These are phyloP conservation scores for Rhinoderma darwinii DNA, from an alignment of 2,113 vertebrate species.

Conservation along the genomic window DNA sequence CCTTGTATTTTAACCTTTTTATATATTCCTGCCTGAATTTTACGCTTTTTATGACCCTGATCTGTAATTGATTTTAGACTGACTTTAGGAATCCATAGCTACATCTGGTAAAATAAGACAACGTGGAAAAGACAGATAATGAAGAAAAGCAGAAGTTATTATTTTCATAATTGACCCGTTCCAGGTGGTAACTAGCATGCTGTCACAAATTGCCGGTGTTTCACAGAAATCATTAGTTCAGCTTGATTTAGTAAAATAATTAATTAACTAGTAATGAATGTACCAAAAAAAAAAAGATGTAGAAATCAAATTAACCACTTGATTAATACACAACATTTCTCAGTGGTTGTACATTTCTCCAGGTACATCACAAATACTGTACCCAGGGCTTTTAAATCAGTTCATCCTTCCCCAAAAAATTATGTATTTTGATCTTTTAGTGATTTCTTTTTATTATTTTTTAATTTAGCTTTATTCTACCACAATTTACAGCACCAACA, in stretches of 20 bases:
- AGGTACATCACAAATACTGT: not conserved
- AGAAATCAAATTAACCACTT: slow-evolving; percentile 43
- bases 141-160: slow-evolving; percentile 25
- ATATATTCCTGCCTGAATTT: not conserved
- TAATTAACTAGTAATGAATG: slow-evolving; percentile 31
- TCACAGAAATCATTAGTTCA: slow-evolving; percentile 36
- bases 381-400: no score
- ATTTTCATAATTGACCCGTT: slow-evolving; percentile 40
- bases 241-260: slow-evolving; percentile 44
- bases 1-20: not conserved
- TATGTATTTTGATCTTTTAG: no score
- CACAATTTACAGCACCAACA: no score
- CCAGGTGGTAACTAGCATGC: slow-evolving; percentile 45
- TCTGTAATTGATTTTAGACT: slow-evolving; percentile 34
- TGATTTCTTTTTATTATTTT: no score
- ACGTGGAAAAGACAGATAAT: slow-evolving; percentile 28
- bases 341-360: not conserved
- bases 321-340: not conserved
- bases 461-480: no score
- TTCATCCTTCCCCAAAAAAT: no score
- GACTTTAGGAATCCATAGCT: not conserved
- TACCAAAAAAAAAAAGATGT: slow-evolving; percentile 12
- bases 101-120: slow-evolving; percentile 4
- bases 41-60: not conserved
- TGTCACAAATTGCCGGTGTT: slow-evolving; percentile 3